These are phyloP conservation scores for Catamblyrhynchus diadema DNA, from an alignment of 2,797 vertebrate species.

Conservation along the genomic window DNA sequence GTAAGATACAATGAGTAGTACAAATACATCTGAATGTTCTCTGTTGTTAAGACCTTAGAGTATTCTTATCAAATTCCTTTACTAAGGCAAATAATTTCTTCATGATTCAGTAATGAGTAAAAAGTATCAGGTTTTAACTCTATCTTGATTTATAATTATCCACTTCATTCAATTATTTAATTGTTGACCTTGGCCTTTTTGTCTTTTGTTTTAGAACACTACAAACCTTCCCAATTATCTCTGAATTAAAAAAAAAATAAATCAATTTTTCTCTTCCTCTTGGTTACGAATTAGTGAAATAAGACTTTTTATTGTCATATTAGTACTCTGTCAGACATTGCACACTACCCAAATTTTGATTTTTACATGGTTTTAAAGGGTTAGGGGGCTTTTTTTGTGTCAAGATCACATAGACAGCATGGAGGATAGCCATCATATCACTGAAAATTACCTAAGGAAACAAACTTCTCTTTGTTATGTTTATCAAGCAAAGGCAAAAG, in stretches of 20 bases:
- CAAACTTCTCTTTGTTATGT: slow-evolving; percentile 15
- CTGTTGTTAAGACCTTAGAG: neutral
- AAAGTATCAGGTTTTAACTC: neutral
- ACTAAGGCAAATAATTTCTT: neutral
- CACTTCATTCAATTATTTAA: neutral
- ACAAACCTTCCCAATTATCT: neutral
- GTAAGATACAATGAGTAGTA: neutral
- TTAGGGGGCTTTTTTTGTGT: accelerated
- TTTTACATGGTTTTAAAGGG: neutral
- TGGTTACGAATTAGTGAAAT: neutral
- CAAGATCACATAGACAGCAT: neutral
- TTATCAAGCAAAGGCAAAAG: neutral
- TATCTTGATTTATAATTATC: neutral
- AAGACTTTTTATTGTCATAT: neutral
- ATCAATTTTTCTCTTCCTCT: neutral
- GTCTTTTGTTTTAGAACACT: neutral
- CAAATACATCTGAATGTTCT: neutral
- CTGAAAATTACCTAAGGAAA: slow-evolving; percentile 60
- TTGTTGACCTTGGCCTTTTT: neutral
- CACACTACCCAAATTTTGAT: neutral
- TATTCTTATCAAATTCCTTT: neutral
- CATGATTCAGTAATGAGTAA: neutral
- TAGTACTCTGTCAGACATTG: neutral
- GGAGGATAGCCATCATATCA: neutral
- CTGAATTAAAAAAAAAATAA: neutral